Conservation (phyloP, 2,797 vertebrate genomes). For the Catamblyrhynchus diadema region DNA sequence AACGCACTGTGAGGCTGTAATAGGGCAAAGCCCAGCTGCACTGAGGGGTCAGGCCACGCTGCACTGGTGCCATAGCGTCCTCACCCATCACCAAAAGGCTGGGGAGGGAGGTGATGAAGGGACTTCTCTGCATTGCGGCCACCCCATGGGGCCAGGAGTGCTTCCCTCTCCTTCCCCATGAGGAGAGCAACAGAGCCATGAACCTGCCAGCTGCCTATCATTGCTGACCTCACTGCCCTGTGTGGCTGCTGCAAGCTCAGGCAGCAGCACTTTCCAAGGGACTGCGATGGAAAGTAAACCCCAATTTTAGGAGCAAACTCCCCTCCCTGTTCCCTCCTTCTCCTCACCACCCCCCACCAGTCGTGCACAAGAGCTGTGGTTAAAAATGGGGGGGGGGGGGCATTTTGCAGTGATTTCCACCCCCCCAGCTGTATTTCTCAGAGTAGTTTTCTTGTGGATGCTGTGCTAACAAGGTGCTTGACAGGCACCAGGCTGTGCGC, state of each 20-base stretch:
- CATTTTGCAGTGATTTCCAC: neutral
- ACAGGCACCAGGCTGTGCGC: neutral
- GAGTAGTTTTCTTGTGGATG: constrained; percentile 6
- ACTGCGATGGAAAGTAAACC: neutral
- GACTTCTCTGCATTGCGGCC: fast-evolving
- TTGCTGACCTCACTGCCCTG: neutral
- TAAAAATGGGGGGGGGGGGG: neutral
- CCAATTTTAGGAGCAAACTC: neutral
- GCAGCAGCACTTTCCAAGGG: neutral
- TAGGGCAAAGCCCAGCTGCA: fast-evolving
- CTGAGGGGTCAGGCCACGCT: neutral
- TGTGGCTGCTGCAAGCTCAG: neutral
- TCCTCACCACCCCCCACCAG: neutral
- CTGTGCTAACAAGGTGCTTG: constrained; percentile 43
- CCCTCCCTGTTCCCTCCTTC: neutral
- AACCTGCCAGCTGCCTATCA: neutral
- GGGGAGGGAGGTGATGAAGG: neutral
- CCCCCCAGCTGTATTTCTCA: neutral
- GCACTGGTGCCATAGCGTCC: fast-evolving
- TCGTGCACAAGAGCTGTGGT: neutral
- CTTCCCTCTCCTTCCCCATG: neutral
- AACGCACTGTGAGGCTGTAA: fast-evolving
- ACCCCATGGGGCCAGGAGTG: fast-evolving
- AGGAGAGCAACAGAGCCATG: fast-evolving
- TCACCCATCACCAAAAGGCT: neutral